Percentiles rank a stretch among this genome's conserved stretches.
These are phyloP conservation scores for Parazoanthus atlanticus DNA, from an alignment of 92 coral and sea anemone species.

Conservation along the genomic window DNA sequence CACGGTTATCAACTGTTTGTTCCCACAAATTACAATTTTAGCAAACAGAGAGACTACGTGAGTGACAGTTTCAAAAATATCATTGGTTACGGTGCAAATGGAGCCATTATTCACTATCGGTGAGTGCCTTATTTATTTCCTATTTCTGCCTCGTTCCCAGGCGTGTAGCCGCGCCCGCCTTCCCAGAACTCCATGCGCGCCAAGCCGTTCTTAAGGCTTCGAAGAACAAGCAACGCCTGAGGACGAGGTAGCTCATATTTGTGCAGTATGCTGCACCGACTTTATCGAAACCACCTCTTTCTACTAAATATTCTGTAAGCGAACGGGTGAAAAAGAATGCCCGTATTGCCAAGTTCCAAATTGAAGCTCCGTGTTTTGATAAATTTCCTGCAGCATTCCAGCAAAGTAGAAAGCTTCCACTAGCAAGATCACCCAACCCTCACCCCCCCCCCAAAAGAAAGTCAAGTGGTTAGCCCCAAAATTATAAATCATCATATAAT, in stretches of 20 bases:
- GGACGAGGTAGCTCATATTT: not conserved
- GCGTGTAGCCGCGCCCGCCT: not conserved
- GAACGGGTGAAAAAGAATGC: too few relatives aligned
- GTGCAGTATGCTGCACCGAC: not conserved
- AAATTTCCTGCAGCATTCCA: too few relatives aligned
- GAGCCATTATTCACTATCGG: slow-evolving; percentile 95
- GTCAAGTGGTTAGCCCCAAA: too few relatives aligned
- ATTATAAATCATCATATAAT: too few relatives aligned
- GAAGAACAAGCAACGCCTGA: not conserved
- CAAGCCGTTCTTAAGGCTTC: not conserved
- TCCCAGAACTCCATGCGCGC: not conserved
- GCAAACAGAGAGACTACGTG: slow-evolving; percentile 78
- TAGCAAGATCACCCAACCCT: too few relatives aligned
- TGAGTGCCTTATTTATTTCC: not conserved
- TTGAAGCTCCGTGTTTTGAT: too few relatives aligned
- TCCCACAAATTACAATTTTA: slow-evolving; percentile 10
- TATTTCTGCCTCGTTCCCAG: too few relatives aligned
- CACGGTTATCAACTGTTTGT: not conserved
- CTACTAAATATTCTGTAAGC: too few relatives aligned
- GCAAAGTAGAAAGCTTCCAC: too few relatives aligned
- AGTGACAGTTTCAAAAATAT: slow-evolving; percentile 82
- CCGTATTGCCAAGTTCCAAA: too few relatives aligned
- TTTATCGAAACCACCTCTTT: too few relatives aligned
- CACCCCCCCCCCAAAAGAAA: too few relatives aligned
- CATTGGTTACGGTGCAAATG: slow-evolving; percentile 92